Percentiles rank a stretch among this genome's conserved stretches.
These are phyloP conservation scores for Bradypodion pumilum DNA, from an alignment of 2,797 vertebrate species.

Conservation along the genomic window DNA sequence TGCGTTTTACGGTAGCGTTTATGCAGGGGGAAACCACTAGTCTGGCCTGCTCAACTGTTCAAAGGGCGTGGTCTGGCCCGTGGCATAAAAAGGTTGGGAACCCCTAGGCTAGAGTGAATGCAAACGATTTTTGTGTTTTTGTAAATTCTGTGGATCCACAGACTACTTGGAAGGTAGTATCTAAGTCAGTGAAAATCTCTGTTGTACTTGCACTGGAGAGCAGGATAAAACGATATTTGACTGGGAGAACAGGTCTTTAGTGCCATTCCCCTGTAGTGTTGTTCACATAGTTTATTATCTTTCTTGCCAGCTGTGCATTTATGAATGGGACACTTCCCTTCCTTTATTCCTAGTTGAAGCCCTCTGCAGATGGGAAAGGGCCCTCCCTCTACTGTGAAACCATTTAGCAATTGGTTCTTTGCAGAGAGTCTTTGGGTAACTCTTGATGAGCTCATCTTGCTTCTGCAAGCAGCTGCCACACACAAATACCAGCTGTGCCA, in stretches of 20 bases:
- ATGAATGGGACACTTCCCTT: background rate
- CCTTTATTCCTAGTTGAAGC: background rate
- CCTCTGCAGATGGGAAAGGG: background rate
- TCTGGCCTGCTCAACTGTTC: no score
- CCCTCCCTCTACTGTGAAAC: background rate
- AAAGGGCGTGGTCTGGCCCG: no score
- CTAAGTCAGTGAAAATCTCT: background rate
- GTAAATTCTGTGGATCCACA: background rate
- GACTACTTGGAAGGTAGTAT: background rate
- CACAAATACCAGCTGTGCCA: conserved; percentile 43
- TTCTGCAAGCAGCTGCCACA: background rate
- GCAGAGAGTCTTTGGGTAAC: conserved; percentile 15
- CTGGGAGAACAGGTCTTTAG: background rate
- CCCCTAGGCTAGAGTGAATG: no score
- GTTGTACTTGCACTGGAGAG: background rate
- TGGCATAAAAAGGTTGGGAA: no score
- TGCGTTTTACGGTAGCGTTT: no score
- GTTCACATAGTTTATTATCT: background rate
- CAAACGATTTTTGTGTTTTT: no score
- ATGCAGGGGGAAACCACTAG: no score
- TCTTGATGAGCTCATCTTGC: conserved; percentile 33
- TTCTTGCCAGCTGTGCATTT: background rate
- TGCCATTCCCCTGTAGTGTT: background rate
- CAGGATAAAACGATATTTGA: background rate
- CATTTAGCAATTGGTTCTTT: conserved; percentile 10